These are phyloP conservation scores for Atethmia centrago DNA, from an alignment of 2,888 invertebrate species.

Conservation along the genomic window DNA sequence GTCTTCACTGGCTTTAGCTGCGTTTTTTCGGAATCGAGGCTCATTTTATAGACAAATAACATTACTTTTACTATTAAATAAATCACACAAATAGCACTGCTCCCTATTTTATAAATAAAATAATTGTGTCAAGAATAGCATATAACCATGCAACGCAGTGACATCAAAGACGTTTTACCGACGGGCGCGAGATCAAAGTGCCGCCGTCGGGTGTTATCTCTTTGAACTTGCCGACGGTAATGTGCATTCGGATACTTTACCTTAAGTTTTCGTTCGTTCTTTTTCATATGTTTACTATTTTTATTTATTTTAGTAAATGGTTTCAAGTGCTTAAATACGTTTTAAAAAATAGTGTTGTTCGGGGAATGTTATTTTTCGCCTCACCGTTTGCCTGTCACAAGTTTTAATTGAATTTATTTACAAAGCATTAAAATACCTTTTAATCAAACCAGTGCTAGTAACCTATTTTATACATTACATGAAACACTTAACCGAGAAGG, in stretches of 20 bases:
- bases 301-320: slow-evolving; percentile 47
- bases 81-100: slow-evolving; percentile 44
- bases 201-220: slow-evolving; percentile 75
- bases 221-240: slow-evolving; percentile 82
- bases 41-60: slow-evolving; percentile 20
- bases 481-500: no score
- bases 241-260: slow-evolving; percentile 60
- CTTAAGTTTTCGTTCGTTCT: slow-evolving; percentile 34
- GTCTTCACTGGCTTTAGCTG: not conserved
- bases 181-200: slow-evolving; percentile 81
- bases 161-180: slow-evolving; percentile 74
- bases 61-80: slow-evolving; percentile 30
- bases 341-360: slow-evolving; percentile 10
- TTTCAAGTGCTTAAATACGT: slow-evolving; percentile 26
- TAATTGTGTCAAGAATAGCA: slow-evolving; percentile 73
- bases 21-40: not conserved
- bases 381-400: not conserved
- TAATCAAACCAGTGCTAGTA: no score
- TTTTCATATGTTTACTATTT: slow-evolving; percentile 44
- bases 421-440: slow-evolving; percentile 2
- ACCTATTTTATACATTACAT: not conserved
- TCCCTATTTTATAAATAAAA: slow-evolving; percentile 49
- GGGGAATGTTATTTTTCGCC: slow-evolving; percentile 9
- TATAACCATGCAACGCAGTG: slow-evolving; percentile 57
- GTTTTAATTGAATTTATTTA: slow-evolving; percentile 31